Conservation (phyloP, 1,140 invertebrate species). For the Plectus sambesii region DNA sequence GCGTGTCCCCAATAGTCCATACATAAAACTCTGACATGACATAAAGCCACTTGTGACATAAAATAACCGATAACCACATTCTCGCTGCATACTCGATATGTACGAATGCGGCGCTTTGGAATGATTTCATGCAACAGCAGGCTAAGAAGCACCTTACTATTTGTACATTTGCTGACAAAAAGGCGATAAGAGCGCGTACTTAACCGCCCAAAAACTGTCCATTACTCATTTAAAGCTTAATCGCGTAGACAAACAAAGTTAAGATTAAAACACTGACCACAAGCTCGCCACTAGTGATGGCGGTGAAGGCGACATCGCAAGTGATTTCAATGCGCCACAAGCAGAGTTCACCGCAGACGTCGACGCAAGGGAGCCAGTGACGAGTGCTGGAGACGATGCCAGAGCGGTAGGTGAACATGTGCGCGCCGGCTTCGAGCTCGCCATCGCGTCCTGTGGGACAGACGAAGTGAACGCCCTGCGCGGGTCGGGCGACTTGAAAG, state of each 20-base stretch:
- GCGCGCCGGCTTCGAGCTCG: slow-evolving; percentile 12
- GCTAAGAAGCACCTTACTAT: too few species aligned
- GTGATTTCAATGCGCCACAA: slow-evolving; percentile 20
- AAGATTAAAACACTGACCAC: slow-evolving; percentile 12
- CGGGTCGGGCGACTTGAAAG: not conserved
- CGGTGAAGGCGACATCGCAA: slow-evolving; percentile 12
- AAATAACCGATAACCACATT: too few species aligned
- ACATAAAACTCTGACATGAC: too few species aligned
- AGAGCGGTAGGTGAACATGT: slow-evolving; percentile 22
- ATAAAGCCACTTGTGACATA: too few species aligned
- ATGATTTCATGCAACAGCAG: too few species aligned
- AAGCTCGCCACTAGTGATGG: slow-evolving; percentile 16
- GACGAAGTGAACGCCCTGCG: slow-evolving; percentile 22
- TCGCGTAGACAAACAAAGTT: not conserved
- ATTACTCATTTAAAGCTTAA: too few species aligned
- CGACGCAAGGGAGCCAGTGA: slow-evolving; percentile 25
- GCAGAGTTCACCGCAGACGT: slow-evolving; percentile 16
- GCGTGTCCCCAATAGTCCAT: too few species aligned
- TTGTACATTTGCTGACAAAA: too few species aligned
- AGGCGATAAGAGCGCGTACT: too few species aligned
- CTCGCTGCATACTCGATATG: too few species aligned
- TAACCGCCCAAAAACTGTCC: too few species aligned
- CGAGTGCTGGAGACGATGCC: slow-evolving; percentile 8
- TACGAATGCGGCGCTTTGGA: too few species aligned
- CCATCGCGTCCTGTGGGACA: slow-evolving; percentile 9